A percentile compares a stretch with the other conserved stretches of the same genome.
These are phyloP conservation scores for Temnopleurus reevesii DNA, from an alignment of 53 echinoderm and acorn worm species.

Conservation along the genomic window DNA sequence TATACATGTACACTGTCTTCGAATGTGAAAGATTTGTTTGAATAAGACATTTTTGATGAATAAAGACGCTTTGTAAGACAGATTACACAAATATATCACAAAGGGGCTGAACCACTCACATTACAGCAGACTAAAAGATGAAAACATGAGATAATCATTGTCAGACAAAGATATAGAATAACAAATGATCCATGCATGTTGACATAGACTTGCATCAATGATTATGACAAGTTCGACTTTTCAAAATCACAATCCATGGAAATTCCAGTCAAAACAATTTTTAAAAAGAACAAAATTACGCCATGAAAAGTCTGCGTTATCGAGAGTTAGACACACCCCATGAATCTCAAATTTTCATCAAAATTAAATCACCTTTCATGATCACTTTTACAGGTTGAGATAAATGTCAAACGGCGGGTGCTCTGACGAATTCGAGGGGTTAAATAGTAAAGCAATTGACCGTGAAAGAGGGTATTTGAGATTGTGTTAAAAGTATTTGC, in stretches of 20 bases:
- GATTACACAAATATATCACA: too few relatives aligned
- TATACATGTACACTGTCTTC: too few relatives aligned
- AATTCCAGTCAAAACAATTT: neutral
- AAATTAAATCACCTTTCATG: neutral
- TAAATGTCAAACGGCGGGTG: neutral
- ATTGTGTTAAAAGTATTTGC: constrained; percentile 10
- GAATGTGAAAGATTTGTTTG: too few relatives aligned
- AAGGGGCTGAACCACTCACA: too few relatives aligned
- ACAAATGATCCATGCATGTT: neutral
- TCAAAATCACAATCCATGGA: neutral
- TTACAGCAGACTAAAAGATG: too few relatives aligned
- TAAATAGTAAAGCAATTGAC: constrained; percentile 10
- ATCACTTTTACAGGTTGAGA: neutral
- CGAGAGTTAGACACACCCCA: neutral
- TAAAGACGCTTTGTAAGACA: too few relatives aligned
- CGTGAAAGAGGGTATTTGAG: constrained; percentile 24
- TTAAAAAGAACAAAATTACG: neutral
- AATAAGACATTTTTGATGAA: too few relatives aligned
- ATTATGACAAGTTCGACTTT: neutral
- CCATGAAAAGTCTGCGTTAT: neutral
- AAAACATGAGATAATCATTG: neutral
- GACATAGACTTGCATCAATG: neutral
- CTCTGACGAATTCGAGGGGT: neutral
- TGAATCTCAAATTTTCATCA: neutral
- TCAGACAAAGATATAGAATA: neutral